Evolutionary conservation across 1,140 invertebrate species (phyloP), one percentile per base, ranked within the genome.

Genomic region (Atopsyche davidsoni): DNA sequence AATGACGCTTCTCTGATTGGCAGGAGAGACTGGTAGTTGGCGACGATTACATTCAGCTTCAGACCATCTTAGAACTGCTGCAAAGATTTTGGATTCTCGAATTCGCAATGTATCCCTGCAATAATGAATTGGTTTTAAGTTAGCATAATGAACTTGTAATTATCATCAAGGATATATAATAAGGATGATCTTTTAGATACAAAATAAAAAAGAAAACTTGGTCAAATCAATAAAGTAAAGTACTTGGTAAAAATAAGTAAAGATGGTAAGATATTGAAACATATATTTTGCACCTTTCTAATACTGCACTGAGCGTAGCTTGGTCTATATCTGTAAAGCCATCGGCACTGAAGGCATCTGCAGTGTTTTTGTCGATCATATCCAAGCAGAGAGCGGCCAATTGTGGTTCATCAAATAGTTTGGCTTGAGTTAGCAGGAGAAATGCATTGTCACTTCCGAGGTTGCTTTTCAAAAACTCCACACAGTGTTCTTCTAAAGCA

Each of bases 291-390:
- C 59, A 73, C 72, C 72, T 78, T 67, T 88, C 81, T 14, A 95
- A 68, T 13, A 94, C 86, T 41, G 79, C 78, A 69, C 81, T 84
- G 21, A 95, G 67, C 0, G 89, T 92, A 36, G 89, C 84, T 46
- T 84, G 75, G 68, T 93, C 89, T 57, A 94, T 88, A 61, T 94
- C 89, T 3, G 84, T 83, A 64, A 95, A 95, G 16, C 86, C 86
- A 66, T 94, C 91, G 11, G 89, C 86, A 60, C 76, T 78, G 1
- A 94, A 64, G 4, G 89, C 85, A 64, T 92, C 87, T 0, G 79
- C 77, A 2, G 90, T 91, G 60, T 87, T 84, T 64, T 89, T 88
- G 64, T 93, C 90, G 55, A 94, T 93, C 28, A 83, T 85, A 60
- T 91, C 86, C 45, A 93, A 70, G 62, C 89, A 93, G 11, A 89